A percentile compares a stretch with the other conserved stretches of the same genome.
Evolutionary conservation across 1,140 invertebrate species (phyloP).

Genomic region (Neomicropteryx cornuta): DNA sequence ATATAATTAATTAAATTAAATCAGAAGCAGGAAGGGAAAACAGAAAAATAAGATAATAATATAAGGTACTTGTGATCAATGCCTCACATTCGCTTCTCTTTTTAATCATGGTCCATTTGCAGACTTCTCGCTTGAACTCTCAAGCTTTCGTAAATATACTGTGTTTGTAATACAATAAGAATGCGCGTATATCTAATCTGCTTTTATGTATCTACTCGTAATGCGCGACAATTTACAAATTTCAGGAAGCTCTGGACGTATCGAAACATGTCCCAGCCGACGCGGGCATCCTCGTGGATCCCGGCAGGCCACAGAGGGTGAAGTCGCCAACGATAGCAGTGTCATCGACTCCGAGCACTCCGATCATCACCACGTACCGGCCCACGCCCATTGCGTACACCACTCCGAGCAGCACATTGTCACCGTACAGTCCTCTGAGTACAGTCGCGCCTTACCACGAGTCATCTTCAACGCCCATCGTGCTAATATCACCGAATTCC

Average conservation of each 20-base stretch:
- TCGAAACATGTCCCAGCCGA: conserved; percentile 58
- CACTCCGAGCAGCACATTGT: conserved; percentile 17
- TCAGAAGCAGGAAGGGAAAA: too few species aligned
- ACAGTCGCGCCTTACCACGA: conserved; percentile 18
- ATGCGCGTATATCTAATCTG: neutral
- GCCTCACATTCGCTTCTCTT: too few species aligned
- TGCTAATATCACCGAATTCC: conserved; percentile 35
- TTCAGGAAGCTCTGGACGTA: conserved; percentile 51
- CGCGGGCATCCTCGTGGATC: conserved; percentile 48
- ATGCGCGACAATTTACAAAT: conserved; percentile 2
- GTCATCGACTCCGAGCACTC: neutral
- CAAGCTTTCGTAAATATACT: too few species aligned
- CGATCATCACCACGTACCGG: conserved; percentile 18
- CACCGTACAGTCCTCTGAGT: neutral
- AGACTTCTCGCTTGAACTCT: too few species aligned
- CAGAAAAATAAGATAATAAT: too few species aligned
- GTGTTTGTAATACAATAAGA: too few species aligned
- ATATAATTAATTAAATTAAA: too few species aligned
- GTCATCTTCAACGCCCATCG: conserved; percentile 25
- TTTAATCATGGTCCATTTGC: too few species aligned
- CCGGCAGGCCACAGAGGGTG: too few species aligned
- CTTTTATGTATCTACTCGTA: neutral
- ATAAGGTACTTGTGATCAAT: too few species aligned
- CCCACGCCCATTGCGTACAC: conserved; percentile 19
- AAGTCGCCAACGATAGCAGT: conserved; percentile 10